Conservation (phyloP, 2,888 invertebrate species). For the Callyntrura sp. region DNA sequence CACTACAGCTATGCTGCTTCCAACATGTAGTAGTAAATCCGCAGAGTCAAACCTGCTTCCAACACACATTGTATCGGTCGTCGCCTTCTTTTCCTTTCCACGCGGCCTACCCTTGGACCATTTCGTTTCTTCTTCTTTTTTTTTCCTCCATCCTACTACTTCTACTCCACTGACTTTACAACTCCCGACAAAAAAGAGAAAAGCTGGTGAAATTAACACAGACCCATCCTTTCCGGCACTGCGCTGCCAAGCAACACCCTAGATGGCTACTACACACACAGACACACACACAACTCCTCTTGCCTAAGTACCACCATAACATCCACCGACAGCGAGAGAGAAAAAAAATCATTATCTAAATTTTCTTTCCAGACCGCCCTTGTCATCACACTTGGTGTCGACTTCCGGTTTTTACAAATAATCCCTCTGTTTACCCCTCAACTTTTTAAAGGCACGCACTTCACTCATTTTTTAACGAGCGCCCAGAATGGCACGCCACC, state of each 20-base stretch:
- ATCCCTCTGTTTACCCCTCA: not conserved
- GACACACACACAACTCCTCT: too few species aligned
- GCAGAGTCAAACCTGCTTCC: not conserved
- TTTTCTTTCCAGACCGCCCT: not conserved
- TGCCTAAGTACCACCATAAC: not conserved
- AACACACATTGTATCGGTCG: slow-evolving; percentile 2
- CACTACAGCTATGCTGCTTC: not conserved
- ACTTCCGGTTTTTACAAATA: slow-evolving; percentile 22
- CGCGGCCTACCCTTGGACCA: not conserved
- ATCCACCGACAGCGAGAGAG: not conserved
- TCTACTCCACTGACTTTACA: not conserved
- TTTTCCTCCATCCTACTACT: not conserved
- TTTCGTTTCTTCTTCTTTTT: slow-evolving; percentile 7
- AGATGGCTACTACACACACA: not conserved
- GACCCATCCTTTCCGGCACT: not conserved
- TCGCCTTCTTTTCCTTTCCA: not conserved
- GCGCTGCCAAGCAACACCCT: not conserved
- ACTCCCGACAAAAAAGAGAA: not conserved
- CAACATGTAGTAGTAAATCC: not conserved
- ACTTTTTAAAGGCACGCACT: not conserved
- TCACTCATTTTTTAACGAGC: not conserved
- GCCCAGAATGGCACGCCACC: not conserved
- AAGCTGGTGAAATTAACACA: slow-evolving; percentile 14
- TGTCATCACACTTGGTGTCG: not conserved
- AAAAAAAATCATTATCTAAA: not conserved